Percentiles rank a stretch among this genome's conserved stretches.
Evolutionary conservation across 2,888 invertebrate species (phyloP).

Genomic region (Achlya flavicornis): DNA sequence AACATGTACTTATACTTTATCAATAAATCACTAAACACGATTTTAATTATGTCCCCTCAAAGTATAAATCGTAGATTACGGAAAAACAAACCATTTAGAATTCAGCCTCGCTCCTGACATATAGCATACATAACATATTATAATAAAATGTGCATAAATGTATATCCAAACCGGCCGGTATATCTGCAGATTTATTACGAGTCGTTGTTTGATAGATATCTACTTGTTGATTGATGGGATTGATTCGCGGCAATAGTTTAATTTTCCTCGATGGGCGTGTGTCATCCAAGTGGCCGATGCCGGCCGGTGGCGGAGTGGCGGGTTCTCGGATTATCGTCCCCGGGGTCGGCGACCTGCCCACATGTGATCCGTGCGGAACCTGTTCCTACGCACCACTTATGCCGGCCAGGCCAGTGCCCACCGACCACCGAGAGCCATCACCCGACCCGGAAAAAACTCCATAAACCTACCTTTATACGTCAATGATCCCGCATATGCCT

Average conservation of each 20-base stretch:
- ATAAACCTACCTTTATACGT: conserved; percentile 26
- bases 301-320: conserved; percentile 45
- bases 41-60: background rate
- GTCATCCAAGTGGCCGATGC: conserved; percentile 32
- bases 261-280: conserved; percentile 35
- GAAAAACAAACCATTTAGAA: conserved; percentile 3
- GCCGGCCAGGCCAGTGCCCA: conserved; percentile 54
- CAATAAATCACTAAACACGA: background rate
- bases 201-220: conserved; percentile 5
- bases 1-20: background rate
- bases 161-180: background rate
- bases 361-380: conserved; percentile 76
- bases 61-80: background rate
- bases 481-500: conserved; percentile 8
- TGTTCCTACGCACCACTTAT: conserved; percentile 75
- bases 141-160: background rate
- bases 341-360: conserved; percentile 72
- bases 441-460: conserved; percentile 47
- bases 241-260: conserved; percentile 26
- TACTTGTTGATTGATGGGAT: conserved; percentile 10
- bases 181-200: background rate
- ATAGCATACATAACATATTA: background rate
- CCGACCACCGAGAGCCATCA: conserved; percentile 44
- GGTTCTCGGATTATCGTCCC: conserved; percentile 64
- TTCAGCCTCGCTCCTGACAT: background rate